A percentile compares a stretch with the other conserved stretches of the same genome.
These are phyloP conservation scores for honey bee (Apis mellifera) DNA, from an alignment of 1,140 invertebrate species.

Conservation along the genomic window DNA sequence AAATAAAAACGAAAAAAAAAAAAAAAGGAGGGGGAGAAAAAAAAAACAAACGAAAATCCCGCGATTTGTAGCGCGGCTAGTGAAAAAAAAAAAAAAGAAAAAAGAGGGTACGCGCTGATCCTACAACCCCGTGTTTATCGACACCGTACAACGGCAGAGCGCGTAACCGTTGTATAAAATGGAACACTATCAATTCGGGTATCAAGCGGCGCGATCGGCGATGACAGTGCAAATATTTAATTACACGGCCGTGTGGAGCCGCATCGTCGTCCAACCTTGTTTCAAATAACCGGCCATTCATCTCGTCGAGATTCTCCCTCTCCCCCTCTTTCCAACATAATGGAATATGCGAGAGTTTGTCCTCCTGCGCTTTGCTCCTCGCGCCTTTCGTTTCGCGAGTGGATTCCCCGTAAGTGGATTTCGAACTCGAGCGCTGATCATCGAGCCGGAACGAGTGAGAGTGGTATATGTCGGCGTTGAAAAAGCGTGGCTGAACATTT, in stretches of 20 bases:
- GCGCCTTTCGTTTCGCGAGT: background rate
- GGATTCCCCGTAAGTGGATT: too few relatives aligned
- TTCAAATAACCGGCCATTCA: constrained; percentile 38
- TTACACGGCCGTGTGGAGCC: constrained; percentile 45
- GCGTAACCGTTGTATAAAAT: constrained; percentile 46
- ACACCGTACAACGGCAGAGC: constrained; percentile 5
- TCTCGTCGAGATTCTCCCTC: constrained; percentile 7
- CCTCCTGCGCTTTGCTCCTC: too few relatives aligned
- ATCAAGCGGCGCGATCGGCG: constrained; percentile 58
- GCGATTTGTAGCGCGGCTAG: constrained; percentile 3
- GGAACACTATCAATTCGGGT: constrained; percentile 64
- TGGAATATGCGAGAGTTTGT: constrained; percentile 57
- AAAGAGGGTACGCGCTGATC: constrained; percentile 30
- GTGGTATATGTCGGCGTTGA: too few relatives aligned
- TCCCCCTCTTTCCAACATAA: constrained; percentile 55
- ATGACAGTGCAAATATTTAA: constrained; percentile 68
- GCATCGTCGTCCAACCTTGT: constrained; percentile 26
- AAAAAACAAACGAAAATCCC: constrained; percentile 13
- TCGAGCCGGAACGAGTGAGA: background rate
- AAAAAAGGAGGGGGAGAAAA: too few relatives aligned
- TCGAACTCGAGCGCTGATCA: background rate
- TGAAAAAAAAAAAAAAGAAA: background rate
- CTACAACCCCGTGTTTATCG: constrained; percentile 48
- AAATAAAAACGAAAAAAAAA: background rate
- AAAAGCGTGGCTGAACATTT: too few relatives aligned